Conservation (phyloP, 2,113 vertebrate species). For the Pterocles orientalis region DNA sequence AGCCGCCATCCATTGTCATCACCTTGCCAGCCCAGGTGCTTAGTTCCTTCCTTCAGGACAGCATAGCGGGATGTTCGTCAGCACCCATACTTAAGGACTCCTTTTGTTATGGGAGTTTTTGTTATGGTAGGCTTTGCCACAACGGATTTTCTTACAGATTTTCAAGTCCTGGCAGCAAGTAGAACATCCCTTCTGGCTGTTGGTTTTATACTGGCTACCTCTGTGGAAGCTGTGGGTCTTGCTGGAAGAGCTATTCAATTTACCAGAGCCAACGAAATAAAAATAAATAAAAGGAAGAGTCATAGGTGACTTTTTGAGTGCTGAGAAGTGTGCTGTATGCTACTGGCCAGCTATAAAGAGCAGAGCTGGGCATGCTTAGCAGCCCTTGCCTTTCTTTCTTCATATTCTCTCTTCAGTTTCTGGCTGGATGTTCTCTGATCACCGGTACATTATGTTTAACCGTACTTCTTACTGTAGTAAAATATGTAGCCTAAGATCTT, state of each 20-base stretch:
- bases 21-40: neutral
- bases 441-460: rapidly evolving
- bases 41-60: neutral
- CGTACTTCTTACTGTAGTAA: neutral
- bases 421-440: neutral
- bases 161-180: neutral
- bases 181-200: neutral
- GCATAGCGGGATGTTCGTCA: neutral
- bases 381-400: neutral
- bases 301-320: neutral
- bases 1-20: neutral
- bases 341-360: neutral
- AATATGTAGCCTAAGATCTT: neutral
- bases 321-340: neutral
- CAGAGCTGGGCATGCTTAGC: neutral
- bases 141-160: neutral
- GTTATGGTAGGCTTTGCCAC: neutral
- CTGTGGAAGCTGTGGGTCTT: neutral
- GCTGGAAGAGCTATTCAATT: neutral
- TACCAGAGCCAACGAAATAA: neutral
- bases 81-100: neutral
- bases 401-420: neutral
- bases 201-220: too few species aligned
- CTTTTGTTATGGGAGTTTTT: neutral
- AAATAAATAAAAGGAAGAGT: neutral